Evolutionary conservation across 2,888 invertebrate genomes (phyloP).

Genomic region (Balanococcus diminutus): DNA sequence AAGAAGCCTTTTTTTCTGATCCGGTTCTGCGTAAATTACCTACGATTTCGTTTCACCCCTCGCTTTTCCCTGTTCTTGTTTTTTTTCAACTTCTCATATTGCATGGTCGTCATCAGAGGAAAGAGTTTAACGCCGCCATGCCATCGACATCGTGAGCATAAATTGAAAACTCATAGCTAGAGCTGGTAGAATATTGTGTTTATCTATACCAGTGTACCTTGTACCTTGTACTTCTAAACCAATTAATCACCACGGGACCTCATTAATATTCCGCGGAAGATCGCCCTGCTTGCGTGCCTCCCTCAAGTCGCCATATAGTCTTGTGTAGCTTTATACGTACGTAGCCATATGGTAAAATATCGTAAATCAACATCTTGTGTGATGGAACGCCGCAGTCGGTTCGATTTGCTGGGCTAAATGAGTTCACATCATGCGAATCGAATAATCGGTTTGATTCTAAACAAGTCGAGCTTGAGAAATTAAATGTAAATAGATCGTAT

Average conservation of each 20-base stretch:
- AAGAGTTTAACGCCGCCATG: background rate
- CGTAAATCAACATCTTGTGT: constrained; percentile 23
- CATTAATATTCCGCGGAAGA: background rate
- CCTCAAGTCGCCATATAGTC: too few species aligned
- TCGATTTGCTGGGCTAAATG: background rate
- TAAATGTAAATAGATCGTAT: constrained; percentile 38
- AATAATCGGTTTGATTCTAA: background rate
- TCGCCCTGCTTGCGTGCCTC: background rate
- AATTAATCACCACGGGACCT: background rate
- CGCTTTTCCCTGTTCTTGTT: background rate
- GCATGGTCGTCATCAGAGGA: background rate
- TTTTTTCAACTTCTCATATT: background rate
- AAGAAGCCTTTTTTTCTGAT: background rate
- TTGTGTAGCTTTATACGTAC: background rate
- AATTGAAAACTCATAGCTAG: background rate
- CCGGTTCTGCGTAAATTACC: constrained; percentile 15
- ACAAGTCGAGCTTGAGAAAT: constrained; percentile 36
- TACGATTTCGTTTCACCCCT: background rate
- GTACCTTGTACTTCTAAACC: background rate
- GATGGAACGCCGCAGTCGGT: background rate
- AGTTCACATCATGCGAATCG: constrained; percentile 26
- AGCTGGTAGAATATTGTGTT: background rate
- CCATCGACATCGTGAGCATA: background rate
- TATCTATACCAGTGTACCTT: background rate
- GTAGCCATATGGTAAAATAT: background rate